phyloP scores from a whole-genome alignment of 2,888 invertebrate species.

The Artemia sinica region DNA sequence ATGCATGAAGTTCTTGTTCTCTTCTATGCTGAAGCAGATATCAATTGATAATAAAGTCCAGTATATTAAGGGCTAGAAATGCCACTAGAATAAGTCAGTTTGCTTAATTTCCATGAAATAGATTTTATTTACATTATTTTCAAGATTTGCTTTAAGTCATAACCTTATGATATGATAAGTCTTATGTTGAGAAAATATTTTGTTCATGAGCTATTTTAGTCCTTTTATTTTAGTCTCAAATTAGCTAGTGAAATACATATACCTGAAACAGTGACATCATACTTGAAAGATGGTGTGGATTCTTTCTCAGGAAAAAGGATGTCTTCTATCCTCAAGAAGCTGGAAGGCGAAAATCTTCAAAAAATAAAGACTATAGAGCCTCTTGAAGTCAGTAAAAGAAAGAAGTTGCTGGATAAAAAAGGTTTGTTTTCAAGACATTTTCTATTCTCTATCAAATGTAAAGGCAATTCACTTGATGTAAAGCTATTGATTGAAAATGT shows the following conservation, averaged over 20 bases:
- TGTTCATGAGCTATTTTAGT: no score
- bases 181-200: no score
- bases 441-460: background rate
- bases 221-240: background rate
- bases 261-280: background rate
- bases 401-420: slow-evolving; percentile 40
- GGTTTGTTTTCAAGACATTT: slow-evolving; percentile 30
- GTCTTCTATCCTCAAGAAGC: background rate
- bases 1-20: no score
- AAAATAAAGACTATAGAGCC: slow-evolving; percentile 42
- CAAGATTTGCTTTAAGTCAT: no score
- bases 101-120: no score
- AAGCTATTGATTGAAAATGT: no score
- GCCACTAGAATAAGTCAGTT: no score
- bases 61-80: no score
- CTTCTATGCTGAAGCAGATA: no score
- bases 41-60: no score
- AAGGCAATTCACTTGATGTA: background rate
- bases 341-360: slow-evolving; percentile 35
- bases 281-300: background rate
- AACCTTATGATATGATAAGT: no score
- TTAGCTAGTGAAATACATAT: background rate
- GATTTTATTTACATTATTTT: no score
- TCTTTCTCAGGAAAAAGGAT: background rate
- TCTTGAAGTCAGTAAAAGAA: slow-evolving; percentile 41